Evolutionary conservation across 1,140 invertebrate species (phyloP), one percentile per base, ranked within the genome.

Genomic region (Matsumurasca onukii): DNA sequence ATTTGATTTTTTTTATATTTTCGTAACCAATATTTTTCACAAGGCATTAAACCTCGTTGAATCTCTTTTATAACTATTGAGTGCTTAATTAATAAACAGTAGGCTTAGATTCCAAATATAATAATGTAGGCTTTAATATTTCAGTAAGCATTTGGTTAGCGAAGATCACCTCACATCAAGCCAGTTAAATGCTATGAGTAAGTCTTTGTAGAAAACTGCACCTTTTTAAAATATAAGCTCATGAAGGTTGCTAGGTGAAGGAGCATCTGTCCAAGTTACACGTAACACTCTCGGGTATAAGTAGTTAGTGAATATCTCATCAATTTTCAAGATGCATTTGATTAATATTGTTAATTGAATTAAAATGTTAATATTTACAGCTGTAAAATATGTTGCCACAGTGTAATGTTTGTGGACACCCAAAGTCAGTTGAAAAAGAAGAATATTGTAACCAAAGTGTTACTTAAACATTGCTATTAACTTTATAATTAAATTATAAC

Each of bases 141-240:
- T n/a, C 17, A 31, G 17, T 25, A 27, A 65, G 34, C 30, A 65
- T 12, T 27, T 66, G 48, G 45, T 51, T 48, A 25, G 31, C 22
- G 25, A 52, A 15, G 29, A 48, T 30, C 31, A 49, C 45, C 22
- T 24, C 29, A 30, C 25, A 45, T 39, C 3, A 70, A 70, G 61
- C 29, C 39, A n/a, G 69, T 70, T 67, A 65, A n/a, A 65, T 51
- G 29, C 27, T 66, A 48, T n/a, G n/a, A n/a, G n/a, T n/a, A 73
- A 59, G 65, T 72, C 73, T 73, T 66, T 72, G 73, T 74, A 75
- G 74, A 72, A 75, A 75, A 75, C 74, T 75, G 74, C 74, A 75
- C 74, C 73, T 71, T 73, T 74, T 73, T 70, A 64, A 71, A 67
- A 68, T 72, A 69, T 57, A 68, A 67, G 66, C 72, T 74, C 68